A percentile compares a stretch with the other conserved stretches of the same genome.
Conservation (phyloP, 2,113 vertebrate genomes). For the Phycodurus eques region DNA sequence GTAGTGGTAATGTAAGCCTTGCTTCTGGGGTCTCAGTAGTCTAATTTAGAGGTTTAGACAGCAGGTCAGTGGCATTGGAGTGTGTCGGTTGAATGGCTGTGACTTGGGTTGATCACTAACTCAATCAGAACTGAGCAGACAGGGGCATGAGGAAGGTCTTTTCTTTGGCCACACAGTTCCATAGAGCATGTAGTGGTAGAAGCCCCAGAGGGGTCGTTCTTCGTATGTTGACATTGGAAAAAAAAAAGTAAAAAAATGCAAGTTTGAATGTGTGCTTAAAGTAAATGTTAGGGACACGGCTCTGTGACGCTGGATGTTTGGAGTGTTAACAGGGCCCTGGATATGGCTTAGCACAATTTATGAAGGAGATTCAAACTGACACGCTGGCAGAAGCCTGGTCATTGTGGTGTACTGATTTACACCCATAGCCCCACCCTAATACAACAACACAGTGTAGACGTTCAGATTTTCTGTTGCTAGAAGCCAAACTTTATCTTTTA, state of each 20-base stretch:
- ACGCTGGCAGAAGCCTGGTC: slow-evolving; percentile 53
- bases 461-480: background rate
- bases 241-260: slow-evolving; percentile 51
- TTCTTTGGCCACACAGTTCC: slow-evolving; percentile 35
- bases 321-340: slow-evolving; percentile 69
- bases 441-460: slow-evolving; percentile 10
- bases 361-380: slow-evolving; percentile 57
- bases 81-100: slow-evolving; percentile 54
- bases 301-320: slow-evolving; percentile 72
- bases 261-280: slow-evolving; percentile 77
- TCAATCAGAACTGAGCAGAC: slow-evolving; percentile 67
- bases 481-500: slow-evolving; percentile 26
- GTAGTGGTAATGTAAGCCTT: slow-evolving; percentile 67
- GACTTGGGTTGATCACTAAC: slow-evolving; percentile 56
- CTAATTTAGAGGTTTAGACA: slow-evolving; percentile 71
- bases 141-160: slow-evolving; percentile 19
- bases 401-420: slow-evolving; percentile 30
- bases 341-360: slow-evolving; percentile 37
- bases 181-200: slow-evolving; percentile 42
- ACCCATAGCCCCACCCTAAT: slow-evolving; percentile 14
- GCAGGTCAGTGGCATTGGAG: slow-evolving; percentile 59
- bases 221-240: slow-evolving; percentile 71
- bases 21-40: slow-evolving; percentile 66
- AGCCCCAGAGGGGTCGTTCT: slow-evolving; percentile 66
- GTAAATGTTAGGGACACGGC: slow-evolving; percentile 65